Conservation (phyloP, 2,888 invertebrate genomes). For the Drosophila ustulata region DNA sequence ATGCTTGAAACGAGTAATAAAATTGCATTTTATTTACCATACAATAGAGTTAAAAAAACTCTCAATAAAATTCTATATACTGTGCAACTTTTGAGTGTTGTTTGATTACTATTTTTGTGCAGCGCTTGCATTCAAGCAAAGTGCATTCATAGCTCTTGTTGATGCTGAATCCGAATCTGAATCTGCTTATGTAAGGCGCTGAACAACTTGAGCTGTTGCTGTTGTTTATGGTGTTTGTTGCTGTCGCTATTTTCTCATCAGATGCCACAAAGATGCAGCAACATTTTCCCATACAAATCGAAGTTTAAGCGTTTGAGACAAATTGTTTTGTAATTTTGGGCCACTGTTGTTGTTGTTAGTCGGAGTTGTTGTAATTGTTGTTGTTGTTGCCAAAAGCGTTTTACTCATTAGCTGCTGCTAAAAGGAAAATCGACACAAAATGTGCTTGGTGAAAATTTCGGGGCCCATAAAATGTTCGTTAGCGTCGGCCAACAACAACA, state of each 20-base stretch:
- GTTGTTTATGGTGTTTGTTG: constrained; percentile 34
- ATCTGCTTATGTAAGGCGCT: constrained; percentile 61
- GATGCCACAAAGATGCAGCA: constrained; percentile 55
- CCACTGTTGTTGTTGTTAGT: constrained; percentile 23
- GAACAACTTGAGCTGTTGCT: constrained; percentile 7
- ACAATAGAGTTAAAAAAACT: no score
- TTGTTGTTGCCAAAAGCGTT: constrained; percentile 57
- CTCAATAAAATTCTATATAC: no score
- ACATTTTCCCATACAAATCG: constrained; percentile 74
- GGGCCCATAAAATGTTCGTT: constrained; percentile 58
- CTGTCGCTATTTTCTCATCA: constrained; percentile 59
- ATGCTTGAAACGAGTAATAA: no score
- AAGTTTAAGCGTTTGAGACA: constrained; percentile 52
- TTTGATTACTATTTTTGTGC: no score
- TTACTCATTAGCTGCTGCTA: constrained; percentile 76
- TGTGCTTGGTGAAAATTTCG: constrained; percentile 55
- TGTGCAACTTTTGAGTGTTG: no score
- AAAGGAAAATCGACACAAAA: constrained; percentile 62
- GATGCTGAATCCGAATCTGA: constrained; percentile 37
- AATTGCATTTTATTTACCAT: no score
- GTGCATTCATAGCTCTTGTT: constrained; percentile 32
- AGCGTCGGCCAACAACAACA: constrained; percentile 37
- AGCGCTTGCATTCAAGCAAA: constrained; percentile 11
- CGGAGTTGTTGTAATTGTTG: constrained; percentile 15
- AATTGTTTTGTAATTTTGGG: constrained; percentile 75